These are phyloP conservation scores for Agrotis puta DNA, from an alignment of 2,888 invertebrate genomes.

Conservation along the genomic window DNA sequence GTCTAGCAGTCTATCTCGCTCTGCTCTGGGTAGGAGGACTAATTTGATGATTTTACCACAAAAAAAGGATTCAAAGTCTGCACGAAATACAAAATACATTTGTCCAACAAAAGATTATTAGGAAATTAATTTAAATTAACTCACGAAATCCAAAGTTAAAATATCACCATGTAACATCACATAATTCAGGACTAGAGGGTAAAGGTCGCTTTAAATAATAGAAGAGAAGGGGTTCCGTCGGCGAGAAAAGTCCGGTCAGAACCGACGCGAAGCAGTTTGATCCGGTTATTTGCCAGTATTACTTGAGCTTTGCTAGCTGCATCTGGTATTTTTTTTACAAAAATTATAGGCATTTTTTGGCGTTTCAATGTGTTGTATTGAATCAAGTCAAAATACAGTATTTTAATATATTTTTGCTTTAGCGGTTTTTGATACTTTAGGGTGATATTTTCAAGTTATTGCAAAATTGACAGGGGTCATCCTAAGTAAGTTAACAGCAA, in stretches of 20 bases:
- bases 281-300: slow-evolving; percentile 65
- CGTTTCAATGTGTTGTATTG: neutral
- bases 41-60: no score
- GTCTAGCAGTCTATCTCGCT: no score
- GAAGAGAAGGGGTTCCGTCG: slow-evolving; percentile 69
- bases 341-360: neutral
- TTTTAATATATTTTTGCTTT: slow-evolving; percentile 20
- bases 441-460: neutral
- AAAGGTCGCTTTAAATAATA: slow-evolving; percentile 74
- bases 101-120: slow-evolving; percentile 50
- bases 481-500: slow-evolving; percentile 58
- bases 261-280: slow-evolving; percentile 67
- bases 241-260: slow-evolving; percentile 73
- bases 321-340: slow-evolving; percentile 6
- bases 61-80: slow-evolving; percentile 4
- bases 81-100: slow-evolving; percentile 27
- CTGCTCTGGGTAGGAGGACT: no score
- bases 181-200: slow-evolving; percentile 64
- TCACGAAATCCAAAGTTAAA: slow-evolving; percentile 59
- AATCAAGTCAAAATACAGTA: neutral
- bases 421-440: neutral
- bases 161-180: slow-evolving; percentile 68
- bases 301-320: slow-evolving; percentile 57
- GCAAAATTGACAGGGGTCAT: slow-evolving; percentile 50
- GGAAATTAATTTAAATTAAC: slow-evolving; percentile 62